Base-by-base conservation (phyloP, 2,888 invertebrate species). In the Tiliacea citrago region DNA sequence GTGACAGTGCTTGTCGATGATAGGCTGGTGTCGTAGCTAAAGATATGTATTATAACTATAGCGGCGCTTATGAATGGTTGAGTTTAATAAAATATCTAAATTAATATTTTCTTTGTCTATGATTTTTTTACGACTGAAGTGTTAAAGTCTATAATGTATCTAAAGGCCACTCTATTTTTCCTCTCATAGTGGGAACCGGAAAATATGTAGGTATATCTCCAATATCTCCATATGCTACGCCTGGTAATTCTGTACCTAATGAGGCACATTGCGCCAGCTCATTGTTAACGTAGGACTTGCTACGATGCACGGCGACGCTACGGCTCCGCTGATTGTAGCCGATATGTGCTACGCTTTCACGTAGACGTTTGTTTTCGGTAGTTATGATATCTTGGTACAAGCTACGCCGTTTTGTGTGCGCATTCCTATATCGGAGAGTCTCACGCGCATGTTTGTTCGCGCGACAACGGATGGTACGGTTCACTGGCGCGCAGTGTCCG, bases 381-480 rank as follows among this genome's bases (percentile, higher is more conserved):
- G 18, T 67, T 82, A 77, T 80, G 68, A 45, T 79, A 75, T 75
- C 71, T 75, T 82, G 45, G 67, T 67, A 78, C 60, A 61, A 62
- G 47, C 82, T 84, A 70, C 66, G 51, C 42, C 24, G 16, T 53
- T 75, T 68, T 53, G 83, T 91, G 89, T 91, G 86, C 90, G 85
- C 91, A 84, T 82, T 73, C 90, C 82, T 92, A 85, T 79, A 81
- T 87, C 90, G 88, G 84, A 91, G 90, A 90, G 89, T 93, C 93
- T 93, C 94, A 92, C 92, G 90, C 91, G 90, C 85, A 77, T 95
- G 88, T 95, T 95, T 95, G 93, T 86, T 92, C 88, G 91, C 83
- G 88, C 90, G 85, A 87, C 88, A 89, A 75, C 75, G 78, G 79
- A 87, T 86, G 83, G 83, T 90, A 91, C 90, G 92, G 95, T 94